phyloP scores from a whole-genome alignment of 2,797 vertebrate genomes.

The Lepus oiostolus region DNA sequence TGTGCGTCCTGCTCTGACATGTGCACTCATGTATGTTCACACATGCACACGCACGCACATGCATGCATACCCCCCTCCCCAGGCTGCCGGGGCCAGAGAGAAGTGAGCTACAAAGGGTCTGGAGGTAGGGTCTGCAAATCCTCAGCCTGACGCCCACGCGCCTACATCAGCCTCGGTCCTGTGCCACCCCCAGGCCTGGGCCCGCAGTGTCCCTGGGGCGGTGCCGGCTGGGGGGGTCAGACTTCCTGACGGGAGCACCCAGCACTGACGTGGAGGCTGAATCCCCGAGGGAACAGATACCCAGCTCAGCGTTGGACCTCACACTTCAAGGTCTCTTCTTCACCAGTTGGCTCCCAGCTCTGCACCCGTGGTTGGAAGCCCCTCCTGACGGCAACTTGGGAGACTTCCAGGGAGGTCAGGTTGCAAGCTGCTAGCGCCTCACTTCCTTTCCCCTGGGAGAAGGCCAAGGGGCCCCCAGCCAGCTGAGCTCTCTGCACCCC shows the following conservation, averaged over 20 bases:
- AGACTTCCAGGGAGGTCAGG: neutral
- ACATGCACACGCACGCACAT: fast-evolving
- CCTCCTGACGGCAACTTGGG: neutral
- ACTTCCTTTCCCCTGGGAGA: neutral
- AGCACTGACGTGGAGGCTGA: fast-evolving
- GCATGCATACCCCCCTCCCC: neutral
- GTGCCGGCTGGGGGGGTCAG: neutral
- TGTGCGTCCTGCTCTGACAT: neutral
- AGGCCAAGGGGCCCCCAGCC: neutral
- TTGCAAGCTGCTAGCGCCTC: neutral
- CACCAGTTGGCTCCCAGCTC: neutral
- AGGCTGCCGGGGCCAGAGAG: neutral
- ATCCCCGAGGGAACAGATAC: too few relatives aligned
- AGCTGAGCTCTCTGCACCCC: neutral
- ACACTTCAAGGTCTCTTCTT: neutral
- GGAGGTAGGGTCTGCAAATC: neutral
- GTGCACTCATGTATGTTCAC: too few relatives aligned
- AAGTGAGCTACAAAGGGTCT: neutral
- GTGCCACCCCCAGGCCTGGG: neutral
- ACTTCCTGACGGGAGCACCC: neutral
- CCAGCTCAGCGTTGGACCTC: neutral
- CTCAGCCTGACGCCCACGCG: neutral
- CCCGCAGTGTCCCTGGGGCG: neutral
- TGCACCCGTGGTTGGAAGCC: neutral
- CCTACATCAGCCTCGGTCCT: neutral